Evolutionary conservation across 2,888 invertebrate species (phyloP).

Genomic region (Apodemia hepburni): DNA sequence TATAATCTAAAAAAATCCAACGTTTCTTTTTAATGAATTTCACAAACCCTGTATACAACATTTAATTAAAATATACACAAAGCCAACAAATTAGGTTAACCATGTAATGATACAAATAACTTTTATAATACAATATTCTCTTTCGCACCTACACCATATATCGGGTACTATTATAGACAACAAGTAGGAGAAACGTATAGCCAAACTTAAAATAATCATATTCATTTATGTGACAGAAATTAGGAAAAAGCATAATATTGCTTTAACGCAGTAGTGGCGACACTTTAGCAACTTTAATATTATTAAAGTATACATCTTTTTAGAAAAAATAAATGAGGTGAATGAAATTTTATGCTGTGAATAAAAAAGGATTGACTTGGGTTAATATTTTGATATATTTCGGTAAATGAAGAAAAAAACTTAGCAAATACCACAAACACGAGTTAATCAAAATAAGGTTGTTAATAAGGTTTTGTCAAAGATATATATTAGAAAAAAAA

Average conservation of each 20-base stretch:
- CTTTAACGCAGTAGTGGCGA: constrained; percentile 20
- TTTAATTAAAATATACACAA: not conserved
- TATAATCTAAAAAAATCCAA: no score
- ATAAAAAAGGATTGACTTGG: not conserved
- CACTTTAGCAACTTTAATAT: constrained; percentile 14
- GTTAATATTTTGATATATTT: not conserved
- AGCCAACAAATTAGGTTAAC: not conserved
- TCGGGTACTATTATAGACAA: not conserved
- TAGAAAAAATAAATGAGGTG: not conserved
- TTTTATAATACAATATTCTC: not conserved
- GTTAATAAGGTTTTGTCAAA: not conserved
- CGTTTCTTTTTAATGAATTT: not conserved
- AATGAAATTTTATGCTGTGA: not conserved
- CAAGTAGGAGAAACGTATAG: not conserved
- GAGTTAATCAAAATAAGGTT: not conserved
- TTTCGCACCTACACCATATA: not conserved
- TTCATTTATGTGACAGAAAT: constrained; percentile 7
- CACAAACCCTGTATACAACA: not conserved
- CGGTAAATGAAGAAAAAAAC: not conserved
- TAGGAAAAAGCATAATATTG: constrained; percentile 7
- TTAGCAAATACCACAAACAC: not conserved
- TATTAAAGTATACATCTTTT: not conserved
- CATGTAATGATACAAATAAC: not conserved
- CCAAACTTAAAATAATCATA: constrained; percentile 4
- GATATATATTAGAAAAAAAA: no score